phyloP scores from a whole-genome alignment of 2,113 vertebrate species.

The Melospiza melodia region DNA sequence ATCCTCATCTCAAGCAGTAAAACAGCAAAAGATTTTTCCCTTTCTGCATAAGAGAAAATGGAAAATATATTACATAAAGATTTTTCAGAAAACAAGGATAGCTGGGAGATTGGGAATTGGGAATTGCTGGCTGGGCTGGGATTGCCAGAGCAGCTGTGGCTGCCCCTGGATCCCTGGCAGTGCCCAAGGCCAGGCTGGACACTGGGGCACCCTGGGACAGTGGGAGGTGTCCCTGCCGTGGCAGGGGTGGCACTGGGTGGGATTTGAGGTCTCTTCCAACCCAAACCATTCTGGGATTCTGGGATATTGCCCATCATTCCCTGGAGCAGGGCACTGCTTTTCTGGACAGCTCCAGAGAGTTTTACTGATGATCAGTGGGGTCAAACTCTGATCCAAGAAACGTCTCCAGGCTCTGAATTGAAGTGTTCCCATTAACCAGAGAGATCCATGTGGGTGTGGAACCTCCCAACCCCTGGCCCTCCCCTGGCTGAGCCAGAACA shows the following conservation, averaged over 20 bases:
- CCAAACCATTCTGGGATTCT: not conserved
- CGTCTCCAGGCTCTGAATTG: not conserved
- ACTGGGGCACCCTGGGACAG: not conserved
- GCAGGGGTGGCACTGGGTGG: no score
- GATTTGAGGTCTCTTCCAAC: no score
- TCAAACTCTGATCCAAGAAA: not conserved
- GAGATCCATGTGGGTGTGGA: not conserved
- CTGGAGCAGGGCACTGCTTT: not conserved
- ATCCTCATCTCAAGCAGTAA: not conserved
- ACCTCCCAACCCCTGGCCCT: not conserved
- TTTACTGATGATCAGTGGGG: not conserved
- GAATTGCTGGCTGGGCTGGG: not conserved
- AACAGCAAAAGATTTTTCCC: not conserved
- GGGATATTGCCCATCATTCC: not conserved
- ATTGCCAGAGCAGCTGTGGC: not conserved
- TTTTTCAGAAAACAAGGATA: not conserved
- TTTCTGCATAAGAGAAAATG: not conserved
- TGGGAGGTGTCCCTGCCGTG: no score
- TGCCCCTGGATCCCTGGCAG: not conserved
- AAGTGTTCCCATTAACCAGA: not conserved
- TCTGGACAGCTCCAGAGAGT: not conserved
- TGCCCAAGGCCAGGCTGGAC: not conserved
- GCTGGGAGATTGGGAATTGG: not conserved
- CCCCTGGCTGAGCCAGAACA: accelerated
- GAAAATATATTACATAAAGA: not conserved